These are phyloP conservation scores for Diorhabda elongata DNA, from an alignment of 1,140 invertebrate species.

Conservation along the genomic window DNA sequence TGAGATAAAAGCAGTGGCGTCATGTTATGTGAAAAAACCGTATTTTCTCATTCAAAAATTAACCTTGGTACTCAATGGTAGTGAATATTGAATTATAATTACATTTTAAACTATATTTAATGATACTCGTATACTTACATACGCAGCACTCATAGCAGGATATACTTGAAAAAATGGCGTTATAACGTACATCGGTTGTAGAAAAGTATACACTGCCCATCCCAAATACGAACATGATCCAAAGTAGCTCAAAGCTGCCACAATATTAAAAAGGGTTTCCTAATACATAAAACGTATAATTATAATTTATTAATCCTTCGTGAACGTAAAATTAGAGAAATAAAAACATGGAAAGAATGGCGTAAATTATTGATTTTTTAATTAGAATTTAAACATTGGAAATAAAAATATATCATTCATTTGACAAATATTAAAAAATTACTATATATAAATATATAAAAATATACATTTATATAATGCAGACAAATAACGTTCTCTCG, in stretches of 20 bases:
- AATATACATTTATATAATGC: too few relatives aligned
- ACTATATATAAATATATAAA: too few relatives aligned
- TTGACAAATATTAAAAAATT: too few relatives aligned
- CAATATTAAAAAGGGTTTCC: slow-evolving; percentile 73
- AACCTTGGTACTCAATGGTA: background rate
- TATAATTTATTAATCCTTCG: too few relatives aligned
- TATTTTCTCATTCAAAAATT: background rate
- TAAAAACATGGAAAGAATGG: too few relatives aligned
- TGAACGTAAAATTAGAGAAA: too few relatives aligned
- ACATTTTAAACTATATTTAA: background rate
- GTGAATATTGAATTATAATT: background rate
- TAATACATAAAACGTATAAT: slow-evolving; percentile 47
- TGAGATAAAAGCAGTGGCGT: background rate
- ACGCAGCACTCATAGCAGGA: slow-evolving; percentile 77
- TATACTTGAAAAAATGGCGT: slow-evolving; percentile 64
- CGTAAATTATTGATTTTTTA: too few relatives aligned
- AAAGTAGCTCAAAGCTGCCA: slow-evolving; percentile 70
- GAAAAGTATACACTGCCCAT: slow-evolving; percentile 67
- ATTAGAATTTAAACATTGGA: too few relatives aligned
- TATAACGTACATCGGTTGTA: slow-evolving; percentile 60
- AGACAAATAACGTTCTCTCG: too few relatives aligned
- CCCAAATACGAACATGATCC: slow-evolving; percentile 71
- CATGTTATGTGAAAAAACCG: background rate
- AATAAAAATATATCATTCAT: too few relatives aligned
- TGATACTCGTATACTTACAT: slow-evolving; percentile 60